These are phyloP conservation scores for Ostrea denselamellosa DNA, from an alignment of 1,140 invertebrate species.

Conservation along the genomic window DNA sequence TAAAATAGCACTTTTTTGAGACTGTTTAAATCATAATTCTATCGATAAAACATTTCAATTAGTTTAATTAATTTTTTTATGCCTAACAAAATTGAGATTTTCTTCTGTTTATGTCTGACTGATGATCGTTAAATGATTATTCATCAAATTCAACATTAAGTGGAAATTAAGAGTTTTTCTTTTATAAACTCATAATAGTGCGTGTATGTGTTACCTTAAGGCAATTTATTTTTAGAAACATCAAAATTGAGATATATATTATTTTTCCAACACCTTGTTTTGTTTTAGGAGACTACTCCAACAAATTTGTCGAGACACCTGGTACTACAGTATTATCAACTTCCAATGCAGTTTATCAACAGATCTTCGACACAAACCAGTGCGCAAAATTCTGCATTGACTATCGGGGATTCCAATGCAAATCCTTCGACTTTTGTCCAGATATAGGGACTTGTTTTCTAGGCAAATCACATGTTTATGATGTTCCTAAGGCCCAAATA, in stretches of 20 bases:
- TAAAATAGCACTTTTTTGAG: too few relatives aligned
- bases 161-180: too few relatives aligned
- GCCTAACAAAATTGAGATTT: too few relatives aligned
- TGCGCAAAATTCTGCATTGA: slow-evolving; percentile 71
- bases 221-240: background rate
- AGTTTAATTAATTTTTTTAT: too few relatives aligned
- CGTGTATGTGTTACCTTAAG: too few relatives aligned
- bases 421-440: slow-evolving; percentile 72
- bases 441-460: slow-evolving; percentile 69
- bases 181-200: too few relatives aligned
- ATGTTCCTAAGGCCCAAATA: slow-evolving; percentile 64
- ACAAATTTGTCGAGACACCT: slow-evolving; percentile 60
- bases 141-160: too few relatives aligned
- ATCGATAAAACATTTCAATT: too few relatives aligned
- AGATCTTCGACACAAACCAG: slow-evolving; percentile 63
- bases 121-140: too few relatives aligned
- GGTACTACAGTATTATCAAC: slow-evolving; percentile 67
- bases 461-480: slow-evolving; percentile 65
- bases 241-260: background rate
- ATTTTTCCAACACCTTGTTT: background rate
- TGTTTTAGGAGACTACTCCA: slow-evolving; percentile 65
- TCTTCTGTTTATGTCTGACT: too few relatives aligned
- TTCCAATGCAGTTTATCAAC: slow-evolving; percentile 68
- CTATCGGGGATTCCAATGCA: slow-evolving; percentile 67
- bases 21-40: too few relatives aligned